Percentiles rank a stretch among this genome's conserved stretches.
Evolutionary conservation across 2,113 vertebrate genomes (phyloP).

Genomic region (Aptenodytes patagonicus): DNA sequence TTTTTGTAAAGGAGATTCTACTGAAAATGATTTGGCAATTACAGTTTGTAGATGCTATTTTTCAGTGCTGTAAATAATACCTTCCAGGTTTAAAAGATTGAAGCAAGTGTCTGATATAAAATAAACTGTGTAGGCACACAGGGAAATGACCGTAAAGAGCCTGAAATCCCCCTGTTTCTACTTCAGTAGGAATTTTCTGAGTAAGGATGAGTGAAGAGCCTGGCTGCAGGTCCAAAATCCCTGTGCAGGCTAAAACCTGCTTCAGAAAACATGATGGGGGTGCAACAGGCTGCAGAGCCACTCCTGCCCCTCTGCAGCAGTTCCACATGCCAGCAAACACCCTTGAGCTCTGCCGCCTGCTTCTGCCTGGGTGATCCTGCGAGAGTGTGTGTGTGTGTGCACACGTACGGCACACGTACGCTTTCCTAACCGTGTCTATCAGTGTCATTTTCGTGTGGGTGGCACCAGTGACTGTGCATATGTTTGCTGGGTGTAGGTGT

Average conservation of each 20-base stretch:
- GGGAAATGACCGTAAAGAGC: not conserved
- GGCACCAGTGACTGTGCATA: not conserved
- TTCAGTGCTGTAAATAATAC: not conserved
- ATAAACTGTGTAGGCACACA: fast-evolving
- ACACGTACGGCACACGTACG: not conserved
- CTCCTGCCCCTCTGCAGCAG: not conserved
- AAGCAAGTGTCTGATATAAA: not conserved
- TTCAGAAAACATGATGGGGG: not conserved
- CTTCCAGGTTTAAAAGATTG: not conserved
- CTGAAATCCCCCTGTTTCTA: not conserved
- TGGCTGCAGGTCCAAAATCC: not conserved
- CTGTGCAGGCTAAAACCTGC: not conserved
- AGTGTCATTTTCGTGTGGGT: not conserved
- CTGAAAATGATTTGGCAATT: not conserved
- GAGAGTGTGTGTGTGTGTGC: not conserved
- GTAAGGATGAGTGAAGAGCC: not conserved
- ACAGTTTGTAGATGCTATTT: not conserved
- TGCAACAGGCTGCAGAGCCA: fast-evolving
- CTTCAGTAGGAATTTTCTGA: not conserved
- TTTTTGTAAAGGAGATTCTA: not conserved
- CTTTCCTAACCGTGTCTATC: not conserved
- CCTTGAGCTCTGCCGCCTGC: not conserved
- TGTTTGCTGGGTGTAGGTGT: constrained; percentile 3
- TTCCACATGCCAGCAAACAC: not conserved
- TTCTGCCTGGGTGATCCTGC: not conserved